Evolutionary conservation across 1,140 invertebrate species (phyloP), one percentile per base, ranked within the genome.

Genomic region (Physella acuta): DNA sequence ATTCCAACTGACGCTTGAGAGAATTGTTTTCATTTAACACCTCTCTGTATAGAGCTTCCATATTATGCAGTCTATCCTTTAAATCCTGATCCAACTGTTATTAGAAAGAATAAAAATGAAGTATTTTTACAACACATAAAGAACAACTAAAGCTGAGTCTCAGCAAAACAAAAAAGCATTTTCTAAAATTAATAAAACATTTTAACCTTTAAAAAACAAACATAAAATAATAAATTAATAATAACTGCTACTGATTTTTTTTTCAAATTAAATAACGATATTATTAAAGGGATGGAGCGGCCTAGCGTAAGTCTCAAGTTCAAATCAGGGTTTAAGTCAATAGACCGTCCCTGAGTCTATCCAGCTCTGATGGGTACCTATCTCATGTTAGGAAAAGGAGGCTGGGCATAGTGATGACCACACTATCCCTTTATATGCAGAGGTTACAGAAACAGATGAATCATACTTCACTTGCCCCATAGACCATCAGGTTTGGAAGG

Each of bases 11-110:
- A 16, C 52, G 14, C 4, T 65, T 60, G 14, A 74, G 56, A 31
- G 44, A 36, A 14, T 52, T 26, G 51, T 71, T 74, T 44, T 74
- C 73, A 20, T 49, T 52, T 49, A 61, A 65, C 0, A 58, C 65
- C 17, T 74, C 70, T 26, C 64, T 60, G 66, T 71, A 74, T 30
- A 71, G 64, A 26, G 59, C 60, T 59, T 74, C 73, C 28, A 74
- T 55, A 51, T 70, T 66, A 26, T 64, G 52, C 61, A 71, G 61
- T 17, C 67, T 52, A 20, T 58, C 55, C 24, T 69, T 62, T 26
- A 71, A 26, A 26, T 74, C 73, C 28, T 59, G 51, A 30, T 71
- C 58, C 16, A 65, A 51, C 26, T 69, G 62, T 1, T 33, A 56
- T 28, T 53, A 55, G 55, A 51, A 17, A 52, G 52, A 67, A 26